Conservation (phyloP, 1,140 invertebrate genomes). For the Rhyzopertha dominica region DNA sequence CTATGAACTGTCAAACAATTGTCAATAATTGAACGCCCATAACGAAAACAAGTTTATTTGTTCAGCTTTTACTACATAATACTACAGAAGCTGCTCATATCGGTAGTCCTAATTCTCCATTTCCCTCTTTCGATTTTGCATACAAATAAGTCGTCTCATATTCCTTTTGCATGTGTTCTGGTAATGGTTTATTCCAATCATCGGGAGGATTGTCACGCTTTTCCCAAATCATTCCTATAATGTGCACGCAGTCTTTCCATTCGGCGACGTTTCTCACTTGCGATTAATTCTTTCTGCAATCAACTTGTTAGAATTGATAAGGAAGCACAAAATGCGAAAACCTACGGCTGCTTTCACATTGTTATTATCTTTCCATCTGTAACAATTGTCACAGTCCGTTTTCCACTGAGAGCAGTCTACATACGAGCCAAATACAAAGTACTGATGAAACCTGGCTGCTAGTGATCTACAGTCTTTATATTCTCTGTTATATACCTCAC, state of each 20-base stretch:
- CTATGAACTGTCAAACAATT: no score
- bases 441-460: constrained; percentile 75
- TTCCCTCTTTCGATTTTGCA: constrained; percentile 58
- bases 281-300: constrained; percentile 60
- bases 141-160: constrained; percentile 62
- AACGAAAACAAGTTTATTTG: constrained; percentile 1
- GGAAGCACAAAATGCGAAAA: constrained; percentile 23
- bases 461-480: constrained; percentile 71
- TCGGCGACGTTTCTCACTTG: constrained; percentile 65
- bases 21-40: no score
- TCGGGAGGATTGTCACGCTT: constrained; percentile 66
- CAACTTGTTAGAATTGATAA: constrained; percentile 7
- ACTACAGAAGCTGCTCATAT: no score
- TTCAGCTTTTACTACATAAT: constrained; percentile 4
- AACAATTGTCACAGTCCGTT: constrained; percentile 68
- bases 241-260: constrained; percentile 58
- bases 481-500: constrained; percentile 70
- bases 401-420: constrained; percentile 75
- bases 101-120: constrained; percentile 46
- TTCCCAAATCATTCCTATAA: constrained; percentile 71
- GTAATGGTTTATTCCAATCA: constrained; percentile 74
- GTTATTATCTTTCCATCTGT: constrained; percentile 57
- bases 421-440: constrained; percentile 70
- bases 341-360: constrained; percentile 64
- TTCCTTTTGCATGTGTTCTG: constrained; percentile 64